phyloP scores from a whole-genome alignment of 1,140 invertebrate genomes.

The Drosophila bifasciata region DNA sequence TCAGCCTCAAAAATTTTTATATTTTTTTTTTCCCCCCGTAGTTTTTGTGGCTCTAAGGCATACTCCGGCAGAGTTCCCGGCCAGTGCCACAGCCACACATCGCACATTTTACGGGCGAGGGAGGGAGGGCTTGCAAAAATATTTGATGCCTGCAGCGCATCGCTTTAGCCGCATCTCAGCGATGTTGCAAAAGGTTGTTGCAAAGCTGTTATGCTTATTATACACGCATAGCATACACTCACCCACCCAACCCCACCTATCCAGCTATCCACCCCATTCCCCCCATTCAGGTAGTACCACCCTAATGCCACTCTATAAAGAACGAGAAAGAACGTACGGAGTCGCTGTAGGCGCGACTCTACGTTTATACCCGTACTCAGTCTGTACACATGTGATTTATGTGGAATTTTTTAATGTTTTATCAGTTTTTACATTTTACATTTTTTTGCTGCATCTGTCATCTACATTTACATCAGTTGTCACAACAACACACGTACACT shows the following conservation, averaged over 20 bases:
- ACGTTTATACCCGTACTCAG: no score
- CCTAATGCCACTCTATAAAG: conserved; percentile 2
- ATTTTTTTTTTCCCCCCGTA: conserved; percentile 13
- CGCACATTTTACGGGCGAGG: conserved; percentile 32
- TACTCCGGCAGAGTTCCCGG: not conserved
- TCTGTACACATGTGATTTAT: no score
- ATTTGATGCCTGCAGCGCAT: conserved; percentile 47
- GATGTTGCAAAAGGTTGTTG: conserved; percentile 18
- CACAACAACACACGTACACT: no score
- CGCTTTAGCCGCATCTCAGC: conserved; percentile 28
- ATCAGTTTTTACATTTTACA: no score
- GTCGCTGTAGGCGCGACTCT: no score
- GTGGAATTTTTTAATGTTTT: no score
- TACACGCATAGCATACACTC: conserved; percentile 30
- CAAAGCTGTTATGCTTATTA: conserved; percentile 61
- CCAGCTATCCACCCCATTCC: not conserved
- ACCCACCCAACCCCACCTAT: not conserved
- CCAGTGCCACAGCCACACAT: conserved; percentile 3
- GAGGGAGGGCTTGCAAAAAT: conserved; percentile 51
- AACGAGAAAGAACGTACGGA: no score
- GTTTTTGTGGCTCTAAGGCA: conserved; percentile 19
- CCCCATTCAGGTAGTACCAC: not conserved
- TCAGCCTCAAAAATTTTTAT: conserved; percentile 9
- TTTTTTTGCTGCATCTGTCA: no score
- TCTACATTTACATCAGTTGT: no score